phyloP scores from a whole-genome alignment of 2,888 invertebrate genomes.

The Leptura quadrifasciata region DNA sequence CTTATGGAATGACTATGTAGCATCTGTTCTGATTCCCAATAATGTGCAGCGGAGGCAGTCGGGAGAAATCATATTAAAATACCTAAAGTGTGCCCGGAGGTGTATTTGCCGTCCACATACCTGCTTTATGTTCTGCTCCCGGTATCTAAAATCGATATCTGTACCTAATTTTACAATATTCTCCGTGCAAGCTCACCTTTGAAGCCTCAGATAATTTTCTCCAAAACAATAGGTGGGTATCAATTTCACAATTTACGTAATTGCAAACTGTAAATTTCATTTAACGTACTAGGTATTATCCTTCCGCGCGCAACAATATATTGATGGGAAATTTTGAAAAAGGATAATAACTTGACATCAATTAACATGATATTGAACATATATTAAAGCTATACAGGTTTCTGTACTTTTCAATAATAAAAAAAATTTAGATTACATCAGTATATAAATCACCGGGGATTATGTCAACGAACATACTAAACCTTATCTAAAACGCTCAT shows the following conservation, averaged over 20 bases:
- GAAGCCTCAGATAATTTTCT: conserved; percentile 9
- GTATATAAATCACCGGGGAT: too few species aligned
- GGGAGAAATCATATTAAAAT: conserved; percentile 72
- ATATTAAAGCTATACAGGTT: too few species aligned
- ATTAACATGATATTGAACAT: too few species aligned
- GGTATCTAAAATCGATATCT: conserved; percentile 54
- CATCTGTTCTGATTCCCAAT: conserved; percentile 73
- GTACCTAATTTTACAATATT: conserved; percentile 43
- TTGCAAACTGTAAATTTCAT: conserved; percentile 13
- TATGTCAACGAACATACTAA: too few species aligned
- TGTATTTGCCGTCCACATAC: conserved; percentile 71
- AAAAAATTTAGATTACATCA: too few species aligned
- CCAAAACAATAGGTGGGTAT: conserved; percentile 26
- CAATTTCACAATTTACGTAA: conserved; percentile 19
- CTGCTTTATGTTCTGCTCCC: conserved; percentile 68
- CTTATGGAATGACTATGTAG: conserved; percentile 66
- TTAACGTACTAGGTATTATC: not conserved
- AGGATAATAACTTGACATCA: too few species aligned
- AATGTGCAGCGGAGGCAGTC: conserved; percentile 70
- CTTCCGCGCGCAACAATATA: not conserved
- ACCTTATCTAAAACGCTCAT: too few species aligned
- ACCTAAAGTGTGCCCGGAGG: conserved; percentile 71
- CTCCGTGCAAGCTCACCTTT: conserved; percentile 23
- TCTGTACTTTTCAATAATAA: too few species aligned
- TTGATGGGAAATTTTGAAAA: too few species aligned